phyloP scores from a whole-genome alignment of 2,888 invertebrate species.

The Stratiomys singularior region DNA sequence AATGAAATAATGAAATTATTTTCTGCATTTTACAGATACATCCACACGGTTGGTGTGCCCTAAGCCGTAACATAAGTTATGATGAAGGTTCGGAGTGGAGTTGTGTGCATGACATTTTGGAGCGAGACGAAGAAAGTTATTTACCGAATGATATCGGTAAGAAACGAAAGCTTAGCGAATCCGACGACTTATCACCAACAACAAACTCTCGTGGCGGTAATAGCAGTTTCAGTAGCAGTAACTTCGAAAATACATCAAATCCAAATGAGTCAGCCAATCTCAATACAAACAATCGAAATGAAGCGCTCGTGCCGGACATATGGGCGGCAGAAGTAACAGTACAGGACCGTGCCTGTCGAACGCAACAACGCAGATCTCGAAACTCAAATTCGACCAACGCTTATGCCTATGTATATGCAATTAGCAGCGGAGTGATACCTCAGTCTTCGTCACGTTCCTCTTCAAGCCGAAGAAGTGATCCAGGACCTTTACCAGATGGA shows the following conservation, averaged over 20 bases:
- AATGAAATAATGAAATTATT: too few relatives aligned
- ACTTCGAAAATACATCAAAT: constrained; percentile 46
- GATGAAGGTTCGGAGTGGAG: constrained; percentile 94
- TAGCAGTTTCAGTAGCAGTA: constrained; percentile 49
- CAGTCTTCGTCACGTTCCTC: constrained; percentile 23
- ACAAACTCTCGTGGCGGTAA: constrained; percentile 1
- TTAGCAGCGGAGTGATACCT: constrained; percentile 63
- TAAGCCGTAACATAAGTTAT: constrained; percentile 87
- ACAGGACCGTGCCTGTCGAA: constrained; percentile 62
- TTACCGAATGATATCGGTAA: constrained; percentile 43
- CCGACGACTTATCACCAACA: constrained; percentile 47
- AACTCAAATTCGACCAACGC: constrained; percentile 59
- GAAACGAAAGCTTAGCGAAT: constrained; percentile 56
- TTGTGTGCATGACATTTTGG: constrained; percentile 92
- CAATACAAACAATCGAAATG: constrained; percentile 50
- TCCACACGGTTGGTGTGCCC: constrained; percentile 89
- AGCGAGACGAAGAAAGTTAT: constrained; percentile 63
- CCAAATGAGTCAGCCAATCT: neutral
- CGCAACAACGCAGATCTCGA: constrained; percentile 58
- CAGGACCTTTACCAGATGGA: neutral
- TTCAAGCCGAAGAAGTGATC: neutral
- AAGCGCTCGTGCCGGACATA: constrained; percentile 63
- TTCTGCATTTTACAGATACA: constrained; percentile 82
- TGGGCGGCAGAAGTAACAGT: constrained; percentile 66
- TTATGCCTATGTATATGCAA: constrained; percentile 64